phyloP scores from a whole-genome alignment of 2,113 vertebrate genomes.

The Cephalopholis sonnerati region DNA sequence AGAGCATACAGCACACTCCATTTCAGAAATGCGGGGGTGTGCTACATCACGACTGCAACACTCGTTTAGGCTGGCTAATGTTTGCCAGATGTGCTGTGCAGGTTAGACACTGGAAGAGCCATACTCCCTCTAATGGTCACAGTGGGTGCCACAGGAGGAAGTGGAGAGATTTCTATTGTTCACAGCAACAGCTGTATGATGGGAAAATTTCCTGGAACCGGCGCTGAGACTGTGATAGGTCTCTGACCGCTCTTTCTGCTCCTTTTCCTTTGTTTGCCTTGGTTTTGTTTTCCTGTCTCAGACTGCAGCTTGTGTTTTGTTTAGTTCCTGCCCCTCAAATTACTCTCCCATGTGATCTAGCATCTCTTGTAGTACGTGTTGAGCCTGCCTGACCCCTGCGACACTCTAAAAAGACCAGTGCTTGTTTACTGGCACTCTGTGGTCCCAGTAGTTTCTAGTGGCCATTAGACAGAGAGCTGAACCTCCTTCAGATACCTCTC shows the following conservation, averaged over 20 bases:
- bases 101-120: slow-evolving; percentile 61
- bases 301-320: slow-evolving; percentile 25
- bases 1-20: slow-evolving; percentile 41
- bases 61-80: slow-evolving; percentile 77
- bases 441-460: not conserved
- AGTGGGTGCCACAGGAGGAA: slow-evolving; percentile 41
- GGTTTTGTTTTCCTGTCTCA: slow-evolving; percentile 20
- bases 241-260: slow-evolving; percentile 37
- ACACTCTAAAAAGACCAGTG: slow-evolving; percentile 12
- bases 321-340: slow-evolving; percentile 5
- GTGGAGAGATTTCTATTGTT: slow-evolving; percentile 57
- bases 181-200: slow-evolving; percentile 64
- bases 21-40: slow-evolving; percentile 79
- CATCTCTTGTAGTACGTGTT: slow-evolving; percentile 13
- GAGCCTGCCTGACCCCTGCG: not conserved
- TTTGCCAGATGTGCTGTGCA: slow-evolving; percentile 81
- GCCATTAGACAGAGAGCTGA: slow-evolving; percentile 25
- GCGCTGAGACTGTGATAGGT: slow-evolving; percentile 30
- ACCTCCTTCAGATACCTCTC: slow-evolving; percentile 20
- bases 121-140: slow-evolving; percentile 73
- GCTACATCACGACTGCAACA: slow-evolving; percentile 75
- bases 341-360: not conserved
- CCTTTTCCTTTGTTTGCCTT: slow-evolving; percentile 33
- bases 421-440: slow-evolving; percentile 10
- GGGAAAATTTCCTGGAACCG: slow-evolving; percentile 54